Evolutionary conservation across 2,888 invertebrate species (phyloP).

Genomic region (Tanypteryx hageni): DNA sequence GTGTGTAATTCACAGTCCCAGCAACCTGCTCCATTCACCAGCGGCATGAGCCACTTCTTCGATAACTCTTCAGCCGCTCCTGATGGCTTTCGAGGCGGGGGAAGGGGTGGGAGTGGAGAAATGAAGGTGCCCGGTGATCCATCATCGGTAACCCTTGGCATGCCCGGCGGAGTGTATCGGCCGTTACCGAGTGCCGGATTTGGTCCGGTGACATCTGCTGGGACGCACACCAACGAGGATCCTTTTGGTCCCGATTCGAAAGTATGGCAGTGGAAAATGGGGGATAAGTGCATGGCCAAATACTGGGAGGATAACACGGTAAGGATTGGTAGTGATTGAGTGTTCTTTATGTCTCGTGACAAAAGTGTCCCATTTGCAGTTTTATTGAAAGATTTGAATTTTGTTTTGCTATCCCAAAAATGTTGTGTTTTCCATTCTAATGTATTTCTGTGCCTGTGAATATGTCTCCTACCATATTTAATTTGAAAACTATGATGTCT

Average conservation of each 20-base stretch:
- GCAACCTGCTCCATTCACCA: constrained; percentile 58
- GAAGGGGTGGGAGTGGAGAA: constrained; percentile 1
- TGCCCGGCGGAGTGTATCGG: constrained; percentile 41
- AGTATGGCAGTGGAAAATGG: constrained; percentile 82
- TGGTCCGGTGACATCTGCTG: constrained; percentile 25
- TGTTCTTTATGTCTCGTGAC: not conserved
- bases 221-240: constrained; percentile 32
- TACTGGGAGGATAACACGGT: constrained; percentile 96
- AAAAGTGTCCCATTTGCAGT: not conserved
- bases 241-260: constrained; percentile 62
- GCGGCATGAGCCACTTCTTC: constrained; percentile 55
- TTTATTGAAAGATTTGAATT: not conserved
- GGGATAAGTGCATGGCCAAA: constrained; percentile 91
- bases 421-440: not conserved
- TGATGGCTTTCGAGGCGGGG: not conserved
- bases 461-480: not conserved
- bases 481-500: not conserved
- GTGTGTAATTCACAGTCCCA: constrained; percentile 49
- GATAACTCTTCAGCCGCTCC: not conserved
- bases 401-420: not conserved
- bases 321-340: constrained; percentile 71
- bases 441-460: not conserved
- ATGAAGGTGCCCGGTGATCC: constrained; percentile 37
- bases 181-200: constrained; percentile 45
- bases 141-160: constrained; percentile 18